Conservation (phyloP, 2,888 invertebrate species). For the Cheilosia soror region DNA sequence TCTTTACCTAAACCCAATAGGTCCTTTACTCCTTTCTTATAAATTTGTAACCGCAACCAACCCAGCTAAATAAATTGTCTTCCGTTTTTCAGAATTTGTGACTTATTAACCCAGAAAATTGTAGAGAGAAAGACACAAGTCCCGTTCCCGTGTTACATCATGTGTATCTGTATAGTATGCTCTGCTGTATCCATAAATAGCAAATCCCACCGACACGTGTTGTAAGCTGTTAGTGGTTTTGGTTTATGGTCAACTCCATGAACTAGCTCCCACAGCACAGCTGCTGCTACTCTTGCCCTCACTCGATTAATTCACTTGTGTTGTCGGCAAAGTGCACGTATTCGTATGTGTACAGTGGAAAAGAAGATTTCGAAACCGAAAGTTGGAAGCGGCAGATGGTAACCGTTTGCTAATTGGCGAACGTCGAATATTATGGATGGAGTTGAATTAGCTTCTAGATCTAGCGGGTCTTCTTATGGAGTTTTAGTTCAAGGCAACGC, state of each 20-base stretch:
- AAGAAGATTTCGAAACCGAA: slow-evolving; percentile 56
- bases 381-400: slow-evolving; percentile 49
- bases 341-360: background rate
- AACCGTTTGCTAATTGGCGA: slow-evolving; percentile 49
- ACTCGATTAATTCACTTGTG: slow-evolving; percentile 10
- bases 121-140: too few species aligned
- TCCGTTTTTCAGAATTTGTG: too few species aligned
- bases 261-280: slow-evolving; percentile 17
- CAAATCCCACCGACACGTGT: slow-evolving; percentile 39
- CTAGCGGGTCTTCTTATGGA: slow-evolving; percentile 1
- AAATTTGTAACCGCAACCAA: too few species aligned
- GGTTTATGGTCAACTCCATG: slow-evolving; percentile 52
- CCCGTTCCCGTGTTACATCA: too few species aligned
- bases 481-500: slow-evolving; percentile 50
- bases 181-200: slow-evolving; percentile 34
- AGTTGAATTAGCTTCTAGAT: slow-evolving; percentile 33
- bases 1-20: too few species aligned
- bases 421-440: background rate
- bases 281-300: slow-evolving; percentile 13
- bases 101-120: too few species aligned
- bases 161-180: background rate
- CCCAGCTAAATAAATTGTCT: too few species aligned
- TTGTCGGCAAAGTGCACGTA: background rate
- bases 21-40: too few species aligned
- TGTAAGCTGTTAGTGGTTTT: slow-evolving; percentile 40